Conservation (phyloP, 2,113 vertebrate species). For the Sylvietta virens region DNA sequence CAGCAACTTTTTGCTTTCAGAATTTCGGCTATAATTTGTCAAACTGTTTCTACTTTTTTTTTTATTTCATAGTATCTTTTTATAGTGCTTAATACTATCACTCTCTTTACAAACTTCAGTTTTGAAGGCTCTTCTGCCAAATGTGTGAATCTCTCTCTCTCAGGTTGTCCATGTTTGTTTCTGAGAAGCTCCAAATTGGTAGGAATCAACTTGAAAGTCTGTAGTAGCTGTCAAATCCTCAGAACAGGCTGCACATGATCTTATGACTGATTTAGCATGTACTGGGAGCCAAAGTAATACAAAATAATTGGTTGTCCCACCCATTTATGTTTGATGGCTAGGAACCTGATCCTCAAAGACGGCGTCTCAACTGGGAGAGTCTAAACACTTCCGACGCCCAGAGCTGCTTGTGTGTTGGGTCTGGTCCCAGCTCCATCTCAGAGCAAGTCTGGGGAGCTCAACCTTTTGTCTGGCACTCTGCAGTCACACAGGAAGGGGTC, state of each 20-base stretch:
- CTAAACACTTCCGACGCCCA: neutral
- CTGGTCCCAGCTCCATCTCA: neutral
- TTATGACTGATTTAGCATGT: constrained; percentile 7
- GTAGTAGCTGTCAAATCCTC: constrained; percentile 42
- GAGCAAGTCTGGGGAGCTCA: neutral
- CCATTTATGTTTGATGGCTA: neutral
- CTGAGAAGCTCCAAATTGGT: constrained; percentile 33
- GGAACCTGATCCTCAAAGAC: neutral
- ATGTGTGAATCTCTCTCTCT: constrained; percentile 47
- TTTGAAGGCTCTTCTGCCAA: constrained; percentile 22
- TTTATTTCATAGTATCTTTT: neutral
- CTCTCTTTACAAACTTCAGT: constrained; percentile 13
- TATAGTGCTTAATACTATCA: constrained; percentile 23
- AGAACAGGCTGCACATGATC: constrained; percentile 16
- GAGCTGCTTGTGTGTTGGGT: neutral
- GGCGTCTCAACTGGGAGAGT: neutral
- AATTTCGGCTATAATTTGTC: constrained; percentile 15
- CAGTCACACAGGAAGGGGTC: neutral
- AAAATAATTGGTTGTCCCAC: constrained; percentile 34
- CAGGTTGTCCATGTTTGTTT: constrained; percentile 49
- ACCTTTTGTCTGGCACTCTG: rapidly evolving
- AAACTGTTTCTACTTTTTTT: neutral
- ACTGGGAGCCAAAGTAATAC: neutral
- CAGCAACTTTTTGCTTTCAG: neutral
- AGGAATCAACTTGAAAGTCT: constrained; percentile 27